Conservation (phyloP, 2,797 vertebrate species). For the Hippopotamyrus pictus region DNA sequence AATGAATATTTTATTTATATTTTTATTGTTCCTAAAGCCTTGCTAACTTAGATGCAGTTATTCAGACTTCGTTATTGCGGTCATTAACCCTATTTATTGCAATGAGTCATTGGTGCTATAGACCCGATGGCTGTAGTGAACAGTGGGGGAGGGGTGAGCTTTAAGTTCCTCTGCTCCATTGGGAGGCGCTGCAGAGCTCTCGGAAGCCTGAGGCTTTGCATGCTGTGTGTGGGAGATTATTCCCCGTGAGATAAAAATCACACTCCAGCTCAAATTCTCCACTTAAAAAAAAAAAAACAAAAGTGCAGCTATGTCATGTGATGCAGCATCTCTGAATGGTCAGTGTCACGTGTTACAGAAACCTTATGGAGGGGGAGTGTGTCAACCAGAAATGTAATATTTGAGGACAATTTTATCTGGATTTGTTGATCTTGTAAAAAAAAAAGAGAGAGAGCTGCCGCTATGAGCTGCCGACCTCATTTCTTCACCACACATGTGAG, state of each 20-base stretch:
- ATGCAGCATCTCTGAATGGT: not conserved
- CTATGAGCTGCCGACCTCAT: not conserved
- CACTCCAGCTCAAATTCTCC: not conserved
- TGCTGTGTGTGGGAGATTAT: not conserved
- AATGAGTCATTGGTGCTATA: not conserved
- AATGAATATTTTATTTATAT: not conserved
- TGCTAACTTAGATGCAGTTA: not conserved
- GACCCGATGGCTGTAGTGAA: not conserved
- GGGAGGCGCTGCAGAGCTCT: conserved; percentile 20
- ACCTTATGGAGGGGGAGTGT: not conserved
- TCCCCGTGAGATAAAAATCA: not conserved
- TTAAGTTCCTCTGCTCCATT: not conserved
- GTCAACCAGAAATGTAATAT: not conserved
- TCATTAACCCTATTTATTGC: not conserved
- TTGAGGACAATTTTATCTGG: not conserved
- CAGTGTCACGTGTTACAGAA: conserved; percentile 8
- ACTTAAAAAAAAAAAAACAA: not conserved
- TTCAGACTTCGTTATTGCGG: not conserved
- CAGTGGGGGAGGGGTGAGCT: not conserved
- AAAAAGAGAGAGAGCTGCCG: not conserved
- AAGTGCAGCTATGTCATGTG: not conserved
- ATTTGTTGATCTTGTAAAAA: not conserved
- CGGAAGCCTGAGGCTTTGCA: not conserved
- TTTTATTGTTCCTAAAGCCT: not conserved
- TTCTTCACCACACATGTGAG: not conserved